A percentile compares a stretch with the other conserved stretches of the same genome.
Conservation (phyloP, 1,140 invertebrate genomes). For the Colletes latitarsis region DNA sequence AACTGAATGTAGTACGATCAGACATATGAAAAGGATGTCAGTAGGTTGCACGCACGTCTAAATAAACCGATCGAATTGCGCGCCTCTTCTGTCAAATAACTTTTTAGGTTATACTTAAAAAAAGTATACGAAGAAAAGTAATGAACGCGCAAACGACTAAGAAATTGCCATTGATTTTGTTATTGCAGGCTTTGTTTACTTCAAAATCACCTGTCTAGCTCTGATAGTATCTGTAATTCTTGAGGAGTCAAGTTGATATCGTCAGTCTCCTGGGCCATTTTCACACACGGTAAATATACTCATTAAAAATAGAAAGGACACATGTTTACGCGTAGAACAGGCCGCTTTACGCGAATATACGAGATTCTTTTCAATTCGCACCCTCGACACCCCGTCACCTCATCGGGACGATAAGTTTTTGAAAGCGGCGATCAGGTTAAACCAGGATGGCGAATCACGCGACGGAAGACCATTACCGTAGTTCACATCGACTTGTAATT, state of each 20-base stretch:
- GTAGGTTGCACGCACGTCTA: conserved; percentile 62
- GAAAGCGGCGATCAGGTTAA: conserved; percentile 68
- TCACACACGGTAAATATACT: conserved; percentile 41
- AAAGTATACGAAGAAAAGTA: neutral
- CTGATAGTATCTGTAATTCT: conserved; percentile 91
- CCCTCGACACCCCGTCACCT: conserved; percentile 64
- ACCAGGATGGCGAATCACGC: conserved; percentile 61
- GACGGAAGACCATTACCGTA: conserved; percentile 58
- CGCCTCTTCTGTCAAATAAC: conserved; percentile 68
- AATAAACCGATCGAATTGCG: conserved; percentile 53
- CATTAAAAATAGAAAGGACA: conserved; percentile 42
- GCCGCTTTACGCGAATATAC: conserved; percentile 29
- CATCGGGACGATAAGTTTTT: conserved; percentile 61
- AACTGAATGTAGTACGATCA: conserved; percentile 8
- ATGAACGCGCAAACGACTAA: neutral
- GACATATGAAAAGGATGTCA: conserved; percentile 68
- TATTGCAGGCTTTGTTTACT: neutral
- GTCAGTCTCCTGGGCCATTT: conserved; percentile 81
- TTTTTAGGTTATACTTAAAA: conserved; percentile 58
- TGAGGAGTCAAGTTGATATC: conserved; percentile 85
- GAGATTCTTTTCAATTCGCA: conserved; percentile 38
- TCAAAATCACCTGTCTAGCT: conserved; percentile 88
- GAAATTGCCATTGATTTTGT: neutral
- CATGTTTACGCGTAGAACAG: conserved; percentile 42
- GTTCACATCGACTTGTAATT: conserved; percentile 35